Evolutionary conservation across 2,113 vertebrate genomes (phyloP).

Genomic region (Cathartes aura): DNA sequence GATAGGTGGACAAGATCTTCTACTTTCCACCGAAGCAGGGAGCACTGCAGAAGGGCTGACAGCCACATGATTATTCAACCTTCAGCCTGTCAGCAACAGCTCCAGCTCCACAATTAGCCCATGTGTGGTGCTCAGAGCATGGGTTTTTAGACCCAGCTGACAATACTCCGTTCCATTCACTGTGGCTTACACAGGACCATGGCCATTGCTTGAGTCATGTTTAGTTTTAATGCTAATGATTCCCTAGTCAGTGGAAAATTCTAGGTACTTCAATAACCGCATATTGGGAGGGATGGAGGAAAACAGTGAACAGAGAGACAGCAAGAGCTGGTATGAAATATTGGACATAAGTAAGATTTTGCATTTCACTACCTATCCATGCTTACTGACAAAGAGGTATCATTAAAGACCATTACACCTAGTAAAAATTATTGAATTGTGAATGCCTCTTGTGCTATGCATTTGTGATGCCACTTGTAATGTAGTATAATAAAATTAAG

Average conservation of each 20-base stretch:
- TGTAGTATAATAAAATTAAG: background rate
- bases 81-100: background rate
- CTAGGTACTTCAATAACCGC: background rate
- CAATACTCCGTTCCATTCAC: background rate
- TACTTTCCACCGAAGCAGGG: background rate
- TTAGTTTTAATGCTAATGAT: background rate
- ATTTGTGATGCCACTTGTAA: background rate
- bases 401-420: background rate
- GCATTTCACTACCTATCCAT: background rate
- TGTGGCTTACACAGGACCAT: background rate
- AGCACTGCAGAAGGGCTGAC: background rate
- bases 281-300: background rate
- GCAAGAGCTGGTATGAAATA: background rate
- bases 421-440: background rate
- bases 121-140: accelerated
- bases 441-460: background rate
- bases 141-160: background rate
- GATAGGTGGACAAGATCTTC: background rate
- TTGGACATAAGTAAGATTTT: accelerated
- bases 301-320: background rate
- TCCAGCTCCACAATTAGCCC: background rate
- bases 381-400: background rate
- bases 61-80: accelerated
- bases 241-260: background rate
- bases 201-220: background rate